These are phyloP conservation scores for Gadopsis marmoratus DNA, from an alignment of 2,797 vertebrate genomes.

Conservation along the genomic window DNA sequence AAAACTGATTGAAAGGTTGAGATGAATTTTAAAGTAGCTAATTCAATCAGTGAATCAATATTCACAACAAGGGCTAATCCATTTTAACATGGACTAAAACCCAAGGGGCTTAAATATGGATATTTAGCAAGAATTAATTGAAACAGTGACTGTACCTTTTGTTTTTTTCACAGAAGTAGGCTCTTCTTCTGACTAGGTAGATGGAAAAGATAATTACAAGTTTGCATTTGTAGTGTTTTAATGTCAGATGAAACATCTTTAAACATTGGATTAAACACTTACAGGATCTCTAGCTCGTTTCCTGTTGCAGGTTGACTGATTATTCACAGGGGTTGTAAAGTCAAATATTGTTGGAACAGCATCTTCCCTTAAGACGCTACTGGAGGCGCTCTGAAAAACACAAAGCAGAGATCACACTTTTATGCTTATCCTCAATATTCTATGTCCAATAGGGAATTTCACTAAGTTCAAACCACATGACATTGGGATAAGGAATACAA, in stretches of 20 bases:
- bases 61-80: not conserved
- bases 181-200: conserved; percentile 76
- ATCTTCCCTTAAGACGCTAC: conserved; percentile 90
- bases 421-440: not conserved
- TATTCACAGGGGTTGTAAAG: conserved; percentile 88
- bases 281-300: conserved; percentile 94
- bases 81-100: conserved; percentile 1
- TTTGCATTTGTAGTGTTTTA: conserved; percentile 10
- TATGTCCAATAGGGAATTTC: not conserved
- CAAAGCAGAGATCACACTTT: conserved; percentile 1
- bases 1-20: conserved; percentile 4
- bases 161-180: conserved; percentile 81
- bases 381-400: conserved; percentile 88
- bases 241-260: conserved; percentile 1
- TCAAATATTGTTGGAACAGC: conserved; percentile 98
- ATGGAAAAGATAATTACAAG: conserved; percentile 30
- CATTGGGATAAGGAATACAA: not conserved
- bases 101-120: not conserved
- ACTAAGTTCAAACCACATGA: not conserved
- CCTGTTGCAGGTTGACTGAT: conserved; percentile 89
- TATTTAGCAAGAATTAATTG: not conserved
- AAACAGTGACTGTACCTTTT: conserved; percentile 76
- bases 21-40: not conserved
- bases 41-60: not conserved
- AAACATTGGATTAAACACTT: conserved; percentile 66